Conservation (phyloP, 23 tunicate genomes). For the Phallusia fumigata region DNA sequence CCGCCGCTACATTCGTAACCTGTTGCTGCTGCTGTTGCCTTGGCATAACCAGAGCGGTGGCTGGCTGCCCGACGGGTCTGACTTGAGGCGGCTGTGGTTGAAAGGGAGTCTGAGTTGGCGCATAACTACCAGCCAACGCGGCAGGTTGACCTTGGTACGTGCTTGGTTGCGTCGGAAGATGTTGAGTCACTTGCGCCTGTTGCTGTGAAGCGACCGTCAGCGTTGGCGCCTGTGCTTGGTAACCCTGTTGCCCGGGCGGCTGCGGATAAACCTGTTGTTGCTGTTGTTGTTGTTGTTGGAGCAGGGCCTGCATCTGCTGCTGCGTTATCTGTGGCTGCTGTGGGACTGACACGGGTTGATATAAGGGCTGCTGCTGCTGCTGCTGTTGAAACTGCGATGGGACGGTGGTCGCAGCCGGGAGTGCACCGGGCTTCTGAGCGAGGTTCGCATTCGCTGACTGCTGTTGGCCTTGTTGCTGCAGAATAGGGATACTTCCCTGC, state of each 20-base stretch:
- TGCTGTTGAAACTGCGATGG: background rate
- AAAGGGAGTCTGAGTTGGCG: background rate
- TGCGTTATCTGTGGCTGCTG: constrained; percentile 15
- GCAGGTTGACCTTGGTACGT: constrained; percentile 10
- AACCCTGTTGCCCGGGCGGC: background rate
- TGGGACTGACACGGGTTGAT: background rate
- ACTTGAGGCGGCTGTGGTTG: background rate
- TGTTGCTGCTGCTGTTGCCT: constrained; percentile 22
- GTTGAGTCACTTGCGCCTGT: constrained; percentile 19
- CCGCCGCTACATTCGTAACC: background rate
- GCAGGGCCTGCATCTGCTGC: constrained; percentile 30
- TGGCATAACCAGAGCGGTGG: background rate
- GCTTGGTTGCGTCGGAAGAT: background rate
- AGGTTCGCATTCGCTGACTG: background rate
- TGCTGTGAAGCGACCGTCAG: constrained; percentile 2
- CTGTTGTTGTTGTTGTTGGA: constrained; percentile 21
- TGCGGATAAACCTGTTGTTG: constrained; percentile 12
- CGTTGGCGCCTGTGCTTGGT: constrained; percentile 12
- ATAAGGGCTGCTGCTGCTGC: background rate
- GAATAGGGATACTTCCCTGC: background rate
- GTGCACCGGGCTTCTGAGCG: background rate
- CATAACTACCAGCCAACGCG: background rate
- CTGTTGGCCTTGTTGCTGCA: background rate
- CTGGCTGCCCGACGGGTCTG: background rate
- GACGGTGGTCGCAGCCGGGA: background rate